phyloP scores from a whole-genome alignment of 2,888 invertebrate genomes.

The Thera obeliscata region DNA sequence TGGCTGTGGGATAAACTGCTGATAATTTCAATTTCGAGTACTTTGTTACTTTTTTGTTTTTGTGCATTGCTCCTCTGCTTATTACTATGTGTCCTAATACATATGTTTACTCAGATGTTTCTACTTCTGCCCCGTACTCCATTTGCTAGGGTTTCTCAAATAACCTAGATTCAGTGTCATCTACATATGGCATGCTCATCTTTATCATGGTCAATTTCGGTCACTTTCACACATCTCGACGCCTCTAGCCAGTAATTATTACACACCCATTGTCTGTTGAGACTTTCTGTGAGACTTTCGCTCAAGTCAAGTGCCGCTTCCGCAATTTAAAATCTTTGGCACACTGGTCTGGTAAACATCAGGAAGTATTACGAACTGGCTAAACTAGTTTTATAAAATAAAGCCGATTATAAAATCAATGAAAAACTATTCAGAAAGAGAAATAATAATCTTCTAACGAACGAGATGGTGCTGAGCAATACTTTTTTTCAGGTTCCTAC shows the following conservation, averaged over 20 bases:
- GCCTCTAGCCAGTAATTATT: constrained; percentile 53
- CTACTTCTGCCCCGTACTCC: not conserved
- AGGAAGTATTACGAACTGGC: constrained; percentile 20
- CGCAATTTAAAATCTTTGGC: constrained; percentile 44
- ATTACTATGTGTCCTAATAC: no score
- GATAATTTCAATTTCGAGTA: no score
- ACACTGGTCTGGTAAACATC: constrained; percentile 18
- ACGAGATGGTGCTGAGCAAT: not conserved
- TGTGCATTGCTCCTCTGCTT: no score
- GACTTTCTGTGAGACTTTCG: constrained; percentile 57
- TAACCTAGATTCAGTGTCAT: constrained; percentile 18
- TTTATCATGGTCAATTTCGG: constrained; percentile 49
- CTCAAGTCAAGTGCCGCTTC: constrained; percentile 51
- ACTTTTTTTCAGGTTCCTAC: no score
- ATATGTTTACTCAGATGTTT: not conserved
- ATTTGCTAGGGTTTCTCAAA: constrained; percentile 7
- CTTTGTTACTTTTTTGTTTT: no score
- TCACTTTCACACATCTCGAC: constrained; percentile 62
- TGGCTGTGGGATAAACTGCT: no score
- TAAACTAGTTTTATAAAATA: constrained; percentile 14
- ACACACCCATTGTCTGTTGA: constrained; percentile 63
- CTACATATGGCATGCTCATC: constrained; percentile 22
- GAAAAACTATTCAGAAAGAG: not conserved
- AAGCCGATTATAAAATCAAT: not conserved
- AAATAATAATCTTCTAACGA: not conserved